Conservation (phyloP, 1,140 invertebrate species). For the Drosophila novamexicana region DNA sequence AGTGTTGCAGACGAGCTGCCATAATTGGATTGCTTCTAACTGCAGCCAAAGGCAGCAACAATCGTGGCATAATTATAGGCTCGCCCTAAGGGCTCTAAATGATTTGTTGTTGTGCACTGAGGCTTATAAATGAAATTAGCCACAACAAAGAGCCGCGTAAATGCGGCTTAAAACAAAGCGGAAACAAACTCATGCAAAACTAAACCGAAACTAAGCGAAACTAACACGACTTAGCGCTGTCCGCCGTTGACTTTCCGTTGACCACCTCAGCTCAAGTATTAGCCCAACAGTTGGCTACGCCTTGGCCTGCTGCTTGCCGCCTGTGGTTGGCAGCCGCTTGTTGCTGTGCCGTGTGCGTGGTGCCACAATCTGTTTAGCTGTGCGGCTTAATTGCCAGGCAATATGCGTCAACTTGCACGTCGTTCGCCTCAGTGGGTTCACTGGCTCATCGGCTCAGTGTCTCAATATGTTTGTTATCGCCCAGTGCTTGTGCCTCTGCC, state of each 20-base stretch:
- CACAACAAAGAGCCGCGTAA: slow-evolving; percentile 46
- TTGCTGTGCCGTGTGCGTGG: slow-evolving; percentile 61
- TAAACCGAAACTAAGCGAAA: slow-evolving; percentile 13
- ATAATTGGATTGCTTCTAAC: slow-evolving; percentile 71
- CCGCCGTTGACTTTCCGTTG: neutral
- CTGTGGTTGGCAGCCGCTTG: slow-evolving; percentile 18
- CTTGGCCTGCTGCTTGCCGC: too few relatives aligned
- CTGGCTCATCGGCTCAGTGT: slow-evolving; percentile 21
- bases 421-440: neutral
- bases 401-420: slow-evolving; percentile 53
- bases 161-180: slow-evolving; percentile 31
- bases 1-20: slow-evolving; percentile 55
- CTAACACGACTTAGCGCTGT: slow-evolving; percentile 14
- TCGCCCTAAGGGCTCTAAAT: slow-evolving; percentile 45
- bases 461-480: slow-evolving; percentile 47
- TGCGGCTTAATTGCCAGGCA: slow-evolving; percentile 71
- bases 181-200: slow-evolving; percentile 21
- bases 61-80: slow-evolving; percentile 68
- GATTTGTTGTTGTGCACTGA: slow-evolving; percentile 21
- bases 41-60: slow-evolving; percentile 58
- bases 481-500: slow-evolving; percentile 5
- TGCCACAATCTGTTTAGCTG: slow-evolving; percentile 64
- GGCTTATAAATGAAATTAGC: slow-evolving; percentile 45
- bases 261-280: slow-evolving; percentile 3
- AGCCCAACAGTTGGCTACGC: slow-evolving; percentile 21